phyloP scores from a whole-genome alignment of 2,113 vertebrate species.

The Machaerirhynchus nigripectus region DNA sequence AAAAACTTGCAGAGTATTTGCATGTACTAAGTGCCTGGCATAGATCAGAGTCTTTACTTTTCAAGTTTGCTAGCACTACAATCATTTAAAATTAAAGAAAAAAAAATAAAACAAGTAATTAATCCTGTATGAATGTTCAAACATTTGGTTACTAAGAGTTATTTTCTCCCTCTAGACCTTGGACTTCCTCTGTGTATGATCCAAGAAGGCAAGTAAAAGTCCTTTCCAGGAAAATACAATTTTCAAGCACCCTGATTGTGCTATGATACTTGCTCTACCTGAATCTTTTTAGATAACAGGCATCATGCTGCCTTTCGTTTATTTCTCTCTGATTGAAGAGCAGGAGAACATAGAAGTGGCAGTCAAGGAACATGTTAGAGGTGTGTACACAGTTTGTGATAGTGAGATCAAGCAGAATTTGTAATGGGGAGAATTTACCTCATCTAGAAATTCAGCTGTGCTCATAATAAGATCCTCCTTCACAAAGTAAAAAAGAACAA shows the following conservation, averaged over 20 bases:
- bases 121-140: conserved; percentile 68
- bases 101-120: conserved; percentile 64
- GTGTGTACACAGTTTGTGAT: conserved; percentile 15
- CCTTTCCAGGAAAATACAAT: conserved; percentile 50
- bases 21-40: conserved; percentile 30
- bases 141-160: conserved; percentile 47
- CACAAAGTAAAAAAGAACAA: background rate
- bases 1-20: conserved; percentile 45
- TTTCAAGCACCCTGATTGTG: conserved; percentile 57
- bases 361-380: conserved; percentile 24
- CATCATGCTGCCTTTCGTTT: conserved; percentile 52
- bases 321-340: conserved; percentile 62
- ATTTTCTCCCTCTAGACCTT: conserved; percentile 48
- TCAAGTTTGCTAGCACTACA: conserved; percentile 45
- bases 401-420: conserved; percentile 49
- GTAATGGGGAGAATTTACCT: conserved; percentile 11
- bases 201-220: conserved; percentile 55
- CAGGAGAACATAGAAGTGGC: conserved; percentile 9
- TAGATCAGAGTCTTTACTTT: conserved; percentile 59
- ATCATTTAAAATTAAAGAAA: conserved; percentile 60
- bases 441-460: conserved; percentile 23
- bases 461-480: background rate
- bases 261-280: conserved; percentile 62
- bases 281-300: conserved; percentile 69
- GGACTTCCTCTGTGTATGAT: conserved; percentile 59